phyloP scores from a whole-genome alignment of 2,113 vertebrate species.

The Ailurus styani region DNA sequence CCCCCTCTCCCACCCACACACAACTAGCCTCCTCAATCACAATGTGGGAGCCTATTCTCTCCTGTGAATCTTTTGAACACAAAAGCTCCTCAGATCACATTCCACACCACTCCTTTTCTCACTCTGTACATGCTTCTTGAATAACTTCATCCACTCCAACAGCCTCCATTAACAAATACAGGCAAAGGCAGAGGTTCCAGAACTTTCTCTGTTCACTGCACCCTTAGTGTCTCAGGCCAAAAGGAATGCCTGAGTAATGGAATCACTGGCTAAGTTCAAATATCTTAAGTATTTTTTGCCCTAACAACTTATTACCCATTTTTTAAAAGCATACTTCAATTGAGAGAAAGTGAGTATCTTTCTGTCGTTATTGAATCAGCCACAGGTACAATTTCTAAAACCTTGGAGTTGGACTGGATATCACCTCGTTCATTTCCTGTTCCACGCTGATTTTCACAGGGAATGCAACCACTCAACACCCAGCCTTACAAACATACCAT shows the following conservation, averaged over 20 bases:
- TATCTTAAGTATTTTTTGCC: not conserved
- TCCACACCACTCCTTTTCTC: not conserved
- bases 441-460: not conserved
- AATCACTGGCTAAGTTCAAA: not conserved
- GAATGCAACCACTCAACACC: not conserved
- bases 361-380: not conserved
- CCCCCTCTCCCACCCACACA: not conserved
- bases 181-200: not conserved
- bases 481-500: not conserved
- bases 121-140: not conserved
- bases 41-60: not conserved
- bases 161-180: not conserved
- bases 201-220: not conserved
- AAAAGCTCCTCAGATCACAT: not conserved
- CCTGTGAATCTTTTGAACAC: not conserved
- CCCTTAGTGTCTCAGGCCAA: not conserved
- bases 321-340: not conserved
- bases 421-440: not conserved
- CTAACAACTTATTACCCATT: not conserved
- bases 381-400: not conserved
- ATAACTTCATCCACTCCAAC: not conserved
- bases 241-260: not conserved
- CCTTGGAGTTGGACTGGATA: not conserved
- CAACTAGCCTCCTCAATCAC: not conserved
- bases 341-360: not conserved